Percentiles rank a stretch among this genome's conserved stretches.
These are phyloP conservation scores for Sebastes kiyomatsui DNA, from an alignment of 2,797 vertebrate genomes.

Conservation along the genomic window DNA sequence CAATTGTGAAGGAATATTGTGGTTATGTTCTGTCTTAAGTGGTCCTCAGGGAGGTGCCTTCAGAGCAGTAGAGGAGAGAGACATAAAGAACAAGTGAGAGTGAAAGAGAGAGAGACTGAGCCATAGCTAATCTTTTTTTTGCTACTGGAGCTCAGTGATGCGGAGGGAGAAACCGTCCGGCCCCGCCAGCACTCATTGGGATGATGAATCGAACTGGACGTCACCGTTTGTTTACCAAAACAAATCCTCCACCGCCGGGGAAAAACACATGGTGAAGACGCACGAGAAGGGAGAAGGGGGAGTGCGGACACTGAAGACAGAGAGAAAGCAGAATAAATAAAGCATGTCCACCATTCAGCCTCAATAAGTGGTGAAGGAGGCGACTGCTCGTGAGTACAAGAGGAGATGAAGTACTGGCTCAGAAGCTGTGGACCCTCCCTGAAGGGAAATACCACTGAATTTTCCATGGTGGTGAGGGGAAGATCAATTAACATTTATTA, in stretches of 20 bases:
- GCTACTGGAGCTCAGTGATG: conserved; percentile 18
- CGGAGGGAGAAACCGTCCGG: conserved; percentile 3
- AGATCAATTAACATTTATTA: conserved; percentile 13
- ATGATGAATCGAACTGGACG: conserved; percentile 57
- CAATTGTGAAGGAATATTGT: background rate
- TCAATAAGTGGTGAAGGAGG: background rate
- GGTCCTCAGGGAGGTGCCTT: conserved; percentile 11
- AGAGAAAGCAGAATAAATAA: conserved; percentile 21
- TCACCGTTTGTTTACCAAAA: conserved; percentile 56
- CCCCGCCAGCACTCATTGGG: conserved; percentile 10
- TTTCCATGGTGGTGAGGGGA: background rate
- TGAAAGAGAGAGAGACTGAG: conserved; percentile 1
- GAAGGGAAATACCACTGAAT: conserved; percentile 8
- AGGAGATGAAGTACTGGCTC: background rate
- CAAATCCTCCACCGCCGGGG: background rate
- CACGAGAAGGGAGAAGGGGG: background rate
- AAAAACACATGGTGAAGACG: background rate
- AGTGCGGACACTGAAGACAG: background rate
- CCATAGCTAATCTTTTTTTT: conserved; percentile 37
- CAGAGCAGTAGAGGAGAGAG: background rate
- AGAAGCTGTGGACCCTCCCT: background rate
- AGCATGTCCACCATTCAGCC: conserved; percentile 31
- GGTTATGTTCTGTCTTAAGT: conserved; percentile 14
- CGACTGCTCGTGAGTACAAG: background rate
- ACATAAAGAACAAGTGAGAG: background rate